Evolutionary conservation across 1,140 invertebrate genomes (phyloP).

Genomic region (Drosophila kanapiae): DNA sequence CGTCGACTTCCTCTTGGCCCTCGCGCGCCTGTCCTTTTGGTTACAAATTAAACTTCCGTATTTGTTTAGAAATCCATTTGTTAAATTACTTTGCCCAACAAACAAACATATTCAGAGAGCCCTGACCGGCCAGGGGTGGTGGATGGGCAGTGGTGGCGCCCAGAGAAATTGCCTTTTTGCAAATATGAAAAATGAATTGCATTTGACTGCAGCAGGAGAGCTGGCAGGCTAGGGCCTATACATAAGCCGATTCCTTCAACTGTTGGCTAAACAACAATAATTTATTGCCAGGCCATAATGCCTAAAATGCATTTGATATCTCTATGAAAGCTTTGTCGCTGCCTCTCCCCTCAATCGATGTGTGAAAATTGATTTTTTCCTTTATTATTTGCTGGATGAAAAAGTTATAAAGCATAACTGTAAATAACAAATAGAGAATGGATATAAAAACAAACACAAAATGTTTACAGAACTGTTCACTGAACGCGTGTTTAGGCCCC

Average conservation of each 20-base stretch:
- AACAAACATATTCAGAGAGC: slow-evolving; percentile 34
- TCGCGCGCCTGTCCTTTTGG: slow-evolving; percentile 76
- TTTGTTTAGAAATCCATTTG: slow-evolving; percentile 85
- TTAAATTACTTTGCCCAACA: slow-evolving; percentile 80
- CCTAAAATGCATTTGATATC: slow-evolving; percentile 79
- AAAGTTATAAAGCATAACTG: slow-evolving; percentile 71
- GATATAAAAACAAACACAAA: slow-evolving; percentile 64
- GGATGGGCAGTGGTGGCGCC: background rate
- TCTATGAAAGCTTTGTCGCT: slow-evolving; percentile 55
- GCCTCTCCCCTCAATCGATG: slow-evolving; percentile 23
- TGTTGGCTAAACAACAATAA: slow-evolving; percentile 74
- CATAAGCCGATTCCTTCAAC: slow-evolving; percentile 75
- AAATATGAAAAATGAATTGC: slow-evolving; percentile 82
- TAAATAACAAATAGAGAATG: slow-evolving; percentile 74
- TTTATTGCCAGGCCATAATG: slow-evolving; percentile 71
- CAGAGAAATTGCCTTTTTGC: slow-evolving; percentile 33
- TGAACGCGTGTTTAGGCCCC: slow-evolving; percentile 59
- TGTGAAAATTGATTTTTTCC: slow-evolving; percentile 70
- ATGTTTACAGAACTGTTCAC: slow-evolving; percentile 50
- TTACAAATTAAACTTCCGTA: slow-evolving; percentile 85
- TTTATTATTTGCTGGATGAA: slow-evolving; percentile 48
- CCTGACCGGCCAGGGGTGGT: slow-evolving; percentile 6
- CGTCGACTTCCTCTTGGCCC: slow-evolving; percentile 44
- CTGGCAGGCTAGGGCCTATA: slow-evolving; percentile 40
- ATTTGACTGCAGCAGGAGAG: slow-evolving; percentile 64